Percentiles rank a stretch among this genome's conserved stretches.
These are phyloP conservation scores for Periplaneta americana DNA, from an alignment of 1,140 invertebrate genomes.

Conservation along the genomic window DNA sequence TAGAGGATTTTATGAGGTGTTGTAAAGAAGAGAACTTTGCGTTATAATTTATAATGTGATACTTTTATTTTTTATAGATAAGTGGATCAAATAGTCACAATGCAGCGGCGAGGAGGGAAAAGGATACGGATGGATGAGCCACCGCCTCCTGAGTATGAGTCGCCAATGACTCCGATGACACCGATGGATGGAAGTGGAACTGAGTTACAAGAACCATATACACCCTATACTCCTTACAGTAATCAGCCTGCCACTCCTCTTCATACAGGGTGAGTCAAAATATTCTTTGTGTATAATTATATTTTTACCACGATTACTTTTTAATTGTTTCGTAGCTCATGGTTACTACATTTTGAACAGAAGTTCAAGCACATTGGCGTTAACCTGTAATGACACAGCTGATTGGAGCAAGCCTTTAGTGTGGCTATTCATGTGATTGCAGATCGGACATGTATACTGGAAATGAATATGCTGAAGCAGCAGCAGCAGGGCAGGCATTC, in stretches of 20 bases:
- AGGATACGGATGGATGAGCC: conserved; percentile 88
- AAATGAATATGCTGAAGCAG: conserved; percentile 38
- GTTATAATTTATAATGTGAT: too few relatives aligned
- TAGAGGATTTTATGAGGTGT: too few relatives aligned
- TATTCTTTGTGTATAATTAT: neutral
- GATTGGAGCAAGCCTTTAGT: neutral
- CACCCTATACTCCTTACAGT: conserved; percentile 37
- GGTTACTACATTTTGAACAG: neutral
- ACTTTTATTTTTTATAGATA: neutral
- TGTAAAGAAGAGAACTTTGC: too few relatives aligned
- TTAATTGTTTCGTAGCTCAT: neutral
- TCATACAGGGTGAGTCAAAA: conserved; percentile 29
- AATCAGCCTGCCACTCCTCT: conserved; percentile 41
- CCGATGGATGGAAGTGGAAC: conserved; percentile 41
- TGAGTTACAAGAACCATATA: conserved; percentile 41
- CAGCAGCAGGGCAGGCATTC: neutral
- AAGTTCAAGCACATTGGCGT: neutral
- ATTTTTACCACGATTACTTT: neutral
- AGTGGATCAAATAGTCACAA: conserved; percentile 32
- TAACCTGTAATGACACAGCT: too few relatives aligned
- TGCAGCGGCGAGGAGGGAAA: conserved; percentile 79
- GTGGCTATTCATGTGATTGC: neutral
- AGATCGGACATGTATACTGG: conserved; percentile 20
- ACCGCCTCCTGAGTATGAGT: conserved; percentile 74
- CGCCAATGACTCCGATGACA: conserved; percentile 67